Evolutionary conservation across 1,140 invertebrate genomes (phyloP), one percentile per base, ranked within the genome.

Genomic region (Drosophila melanogaster): DNA sequence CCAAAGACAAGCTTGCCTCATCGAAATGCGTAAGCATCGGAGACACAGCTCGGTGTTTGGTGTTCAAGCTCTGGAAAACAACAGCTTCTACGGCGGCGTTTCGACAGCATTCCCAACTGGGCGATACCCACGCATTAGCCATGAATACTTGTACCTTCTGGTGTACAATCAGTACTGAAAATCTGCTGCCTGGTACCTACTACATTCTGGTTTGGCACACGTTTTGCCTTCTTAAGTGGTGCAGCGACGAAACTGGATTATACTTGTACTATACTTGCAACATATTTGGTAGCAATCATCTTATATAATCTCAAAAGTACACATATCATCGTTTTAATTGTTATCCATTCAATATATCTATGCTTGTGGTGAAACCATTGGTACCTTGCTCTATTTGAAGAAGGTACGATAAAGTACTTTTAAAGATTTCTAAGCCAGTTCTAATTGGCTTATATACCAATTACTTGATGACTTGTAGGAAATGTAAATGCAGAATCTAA

Each of bases 41-140:
- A 19, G 30, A 35, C 47, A 44, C 3, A 19, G 41, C 19, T 44
- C 37, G 15, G 14, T 22, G 53, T 7, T 11, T 24, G 22, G 37
- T 61, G 59, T 35, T 61, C 54, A 50, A 22, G 53, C 59, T 58
- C 59, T 59, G 59, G 59, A 55, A 58, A 33, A 56, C 59, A 58
- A 17, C 35, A 61, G 53, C 54, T 62, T 62, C 60, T 58, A 58
- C 40, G 59, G 53, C 24, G 38, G 26, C 26, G 26, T 62, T 62
- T 43, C 60, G 54, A 38, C 60, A 43, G 41, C 40, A 59, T 62
- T 62, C 60, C 60, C 60, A 62, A 43, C 54, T 62, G 57, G 30
- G 57, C 19, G 40, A 59, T 43, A 55, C 54, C 38, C 60, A 62
- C 54, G 57, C 50, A 62, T 17, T 59, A 30, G 5, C 38, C 35